These are phyloP conservation scores for Euura lappo DNA, from an alignment of 1,140 invertebrate genomes.

Conservation along the genomic window DNA sequence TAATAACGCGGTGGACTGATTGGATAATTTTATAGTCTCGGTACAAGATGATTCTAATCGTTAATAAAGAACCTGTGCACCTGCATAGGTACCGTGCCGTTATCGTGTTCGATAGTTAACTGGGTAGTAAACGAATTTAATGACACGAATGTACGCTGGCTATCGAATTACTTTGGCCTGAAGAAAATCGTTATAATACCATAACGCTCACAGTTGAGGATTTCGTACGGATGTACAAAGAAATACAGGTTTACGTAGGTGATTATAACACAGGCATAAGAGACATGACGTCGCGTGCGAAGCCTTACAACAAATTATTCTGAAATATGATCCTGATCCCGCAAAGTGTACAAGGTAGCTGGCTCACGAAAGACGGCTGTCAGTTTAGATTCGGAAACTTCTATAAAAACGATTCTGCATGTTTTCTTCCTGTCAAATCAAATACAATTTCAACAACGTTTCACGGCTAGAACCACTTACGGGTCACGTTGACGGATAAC, in stretches of 20 bases:
- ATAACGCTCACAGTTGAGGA: neutral
- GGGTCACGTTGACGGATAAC: neutral
- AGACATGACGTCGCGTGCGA: slow-evolving; percentile 1
- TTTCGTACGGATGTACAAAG: neutral
- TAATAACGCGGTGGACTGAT: neutral
- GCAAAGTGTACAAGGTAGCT: neutral
- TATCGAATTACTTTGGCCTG: neutral
- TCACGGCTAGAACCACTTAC: neutral
- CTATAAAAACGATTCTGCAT: too few species aligned
- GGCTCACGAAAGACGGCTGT: neutral
- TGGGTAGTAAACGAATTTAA: slow-evolving; percentile 3
- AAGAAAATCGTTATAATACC: slow-evolving; percentile 4
- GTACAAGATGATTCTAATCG: neutral
- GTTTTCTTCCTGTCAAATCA: too few species aligned
- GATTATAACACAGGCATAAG: neutral
- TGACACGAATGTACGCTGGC: neutral
- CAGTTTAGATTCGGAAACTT: neutral
- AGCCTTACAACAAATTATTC: slow-evolving; percentile 1
- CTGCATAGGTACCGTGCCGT: neutral
- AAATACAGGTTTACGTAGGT: neutral
- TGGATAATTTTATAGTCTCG: neutral
- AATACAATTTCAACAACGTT: neutral
- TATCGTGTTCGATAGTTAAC: slow-evolving; percentile 3
- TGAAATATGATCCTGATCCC: neutral
- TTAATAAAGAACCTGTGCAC: neutral